Evolutionary conservation across 2,888 invertebrate genomes (phyloP).

Genomic region (Drosophila anceps): DNA sequence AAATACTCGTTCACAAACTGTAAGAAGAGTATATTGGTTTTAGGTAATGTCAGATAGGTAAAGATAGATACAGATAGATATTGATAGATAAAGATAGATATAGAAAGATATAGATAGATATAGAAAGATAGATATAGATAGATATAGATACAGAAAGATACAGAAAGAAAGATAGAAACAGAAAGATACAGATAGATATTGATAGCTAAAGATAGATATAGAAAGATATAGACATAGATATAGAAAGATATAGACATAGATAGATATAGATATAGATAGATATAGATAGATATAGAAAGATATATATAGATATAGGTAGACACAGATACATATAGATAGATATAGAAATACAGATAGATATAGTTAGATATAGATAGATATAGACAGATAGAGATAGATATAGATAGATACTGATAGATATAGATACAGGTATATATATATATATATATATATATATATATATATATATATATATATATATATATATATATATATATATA

Average conservation of each 20-base stretch:
- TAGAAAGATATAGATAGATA: neutral
- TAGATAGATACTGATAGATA: neutral
- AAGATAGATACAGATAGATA: neutral
- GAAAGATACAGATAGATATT: neutral
- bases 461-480: neutral
- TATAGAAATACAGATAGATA: neutral
- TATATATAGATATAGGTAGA: neutral
- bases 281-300: neutral
- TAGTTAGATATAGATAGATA: neutral
- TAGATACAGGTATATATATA: neutral
- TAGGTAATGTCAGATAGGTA: neutral
- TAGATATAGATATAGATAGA: neutral
- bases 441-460: neutral
- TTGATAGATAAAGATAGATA: neutral
- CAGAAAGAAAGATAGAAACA: neutral
- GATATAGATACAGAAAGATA: neutral
- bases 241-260: neutral
- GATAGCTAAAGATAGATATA: neutral
- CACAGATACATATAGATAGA: neutral
- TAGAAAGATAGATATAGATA: neutral
- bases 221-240: neutral
- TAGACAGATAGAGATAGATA: neutral
- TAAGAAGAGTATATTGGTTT: neutral
- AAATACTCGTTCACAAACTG: neutral
- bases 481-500: neutral